A percentile compares a stretch with the other conserved stretches of the same genome.
These are phyloP conservation scores for Anthrax anthrax DNA, from an alignment of 2,888 invertebrate genomes.

Conservation along the genomic window DNA sequence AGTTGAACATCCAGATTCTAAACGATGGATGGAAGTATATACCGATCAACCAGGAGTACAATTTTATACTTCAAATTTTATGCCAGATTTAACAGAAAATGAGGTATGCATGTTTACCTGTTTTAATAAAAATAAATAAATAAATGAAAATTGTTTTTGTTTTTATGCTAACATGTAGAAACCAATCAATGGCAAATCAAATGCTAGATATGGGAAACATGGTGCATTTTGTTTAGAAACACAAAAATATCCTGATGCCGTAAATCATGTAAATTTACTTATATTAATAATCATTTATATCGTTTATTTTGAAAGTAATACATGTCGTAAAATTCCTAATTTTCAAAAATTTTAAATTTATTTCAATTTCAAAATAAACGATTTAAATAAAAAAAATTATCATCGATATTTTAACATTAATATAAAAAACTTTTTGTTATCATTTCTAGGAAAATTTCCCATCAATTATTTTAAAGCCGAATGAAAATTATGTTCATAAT, in stretches of 20 bases:
- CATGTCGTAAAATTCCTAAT: conserved; percentile 5
- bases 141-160: background rate
- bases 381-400: too few relatives aligned
- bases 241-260: conserved; percentile 83
- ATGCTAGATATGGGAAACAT: conserved; percentile 54
- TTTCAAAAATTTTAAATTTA: background rate
- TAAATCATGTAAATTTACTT: conserved; percentile 71
- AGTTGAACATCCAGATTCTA: conserved; percentile 49
- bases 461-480: conserved; percentile 54
- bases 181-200: conserved; percentile 53
- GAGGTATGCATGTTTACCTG: conserved; percentile 13
- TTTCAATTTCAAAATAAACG: too few relatives aligned
- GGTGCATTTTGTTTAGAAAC: conserved; percentile 81
- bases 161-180: conserved; percentile 5
- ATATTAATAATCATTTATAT: too few relatives aligned
- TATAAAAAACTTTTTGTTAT: too few relatives aligned
- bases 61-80: conserved; percentile 68
- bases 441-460: conserved; percentile 58
- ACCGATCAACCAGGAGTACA: conserved; percentile 85
- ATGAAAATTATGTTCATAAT: conserved; percentile 52
- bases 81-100: conserved; percentile 45
- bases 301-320: conserved; percentile 2
- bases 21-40: conserved; percentile 63
- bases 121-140: too few relatives aligned
- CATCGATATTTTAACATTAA: too few relatives aligned